Percentiles rank a stretch among this genome's conserved stretches.
Conservation (phyloP, 2,797 vertebrate species). For the Parauchenoglanis ngamensis region DNA sequence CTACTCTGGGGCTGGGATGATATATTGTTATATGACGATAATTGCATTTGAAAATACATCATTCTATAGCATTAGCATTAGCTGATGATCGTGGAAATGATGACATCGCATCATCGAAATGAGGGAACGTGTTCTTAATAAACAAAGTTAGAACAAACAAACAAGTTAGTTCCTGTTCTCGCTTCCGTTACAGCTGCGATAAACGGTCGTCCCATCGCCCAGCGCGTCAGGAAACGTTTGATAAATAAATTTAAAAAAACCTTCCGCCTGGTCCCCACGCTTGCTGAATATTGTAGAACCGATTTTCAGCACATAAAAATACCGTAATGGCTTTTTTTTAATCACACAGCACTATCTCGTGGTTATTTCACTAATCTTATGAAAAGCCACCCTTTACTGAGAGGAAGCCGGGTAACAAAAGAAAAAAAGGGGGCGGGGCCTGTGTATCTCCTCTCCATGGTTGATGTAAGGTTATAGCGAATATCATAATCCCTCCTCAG, state of each 20-base stretch:
- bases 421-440: conserved; percentile 51
- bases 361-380: conserved; percentile 77
- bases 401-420: conserved; percentile 26
- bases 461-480: conserved; percentile 94
- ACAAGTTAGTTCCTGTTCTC: too few species aligned
- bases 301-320: neutral
- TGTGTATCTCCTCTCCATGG: conserved; percentile 83
- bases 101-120: neutral
- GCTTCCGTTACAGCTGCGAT: too few species aligned
- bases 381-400: conserved; percentile 78
- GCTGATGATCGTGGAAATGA: neutral
- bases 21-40: too few species aligned
- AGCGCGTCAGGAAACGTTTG: neutral
- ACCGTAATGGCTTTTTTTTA: neutral
- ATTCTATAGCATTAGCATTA: neutral
- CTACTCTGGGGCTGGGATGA: neutral
- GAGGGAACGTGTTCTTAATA: neutral
- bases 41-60: neutral
- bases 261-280: neutral
- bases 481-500: conserved; percentile 94
- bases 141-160: neutral
- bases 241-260: neutral
- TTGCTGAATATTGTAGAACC: neutral
- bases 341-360: neutral
- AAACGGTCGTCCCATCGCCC: neutral